Evolutionary conservation across 2,797 vertebrate genomes (phyloP).

Genomic region (Momotus momota): DNA sequence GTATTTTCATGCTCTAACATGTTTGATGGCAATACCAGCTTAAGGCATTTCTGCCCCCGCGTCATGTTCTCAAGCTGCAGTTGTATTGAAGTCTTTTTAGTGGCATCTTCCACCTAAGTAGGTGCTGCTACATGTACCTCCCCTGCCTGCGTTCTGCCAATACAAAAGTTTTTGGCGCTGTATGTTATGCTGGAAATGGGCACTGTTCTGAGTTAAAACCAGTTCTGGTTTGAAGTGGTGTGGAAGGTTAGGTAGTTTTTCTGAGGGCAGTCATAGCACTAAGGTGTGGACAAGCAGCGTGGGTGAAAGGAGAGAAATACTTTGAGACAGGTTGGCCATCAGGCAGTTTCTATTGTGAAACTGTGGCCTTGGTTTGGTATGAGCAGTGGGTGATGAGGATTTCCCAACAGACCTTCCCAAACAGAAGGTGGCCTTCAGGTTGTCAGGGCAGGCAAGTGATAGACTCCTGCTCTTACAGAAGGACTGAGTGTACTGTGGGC

Average conservation of each 20-base stretch:
- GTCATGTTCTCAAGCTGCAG: background rate
- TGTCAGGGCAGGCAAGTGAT: background rate
- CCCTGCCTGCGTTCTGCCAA: background rate
- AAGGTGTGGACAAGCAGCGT: background rate
- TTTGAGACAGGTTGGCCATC: background rate
- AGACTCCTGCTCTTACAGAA: background rate
- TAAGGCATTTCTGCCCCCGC: background rate
- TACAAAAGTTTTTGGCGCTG: background rate
- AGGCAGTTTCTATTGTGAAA: background rate
- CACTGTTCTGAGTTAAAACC: background rate
- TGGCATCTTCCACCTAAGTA: background rate
- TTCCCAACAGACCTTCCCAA: background rate
- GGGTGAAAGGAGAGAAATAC: background rate
- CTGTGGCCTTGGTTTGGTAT: background rate
- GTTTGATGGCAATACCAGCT: background rate
- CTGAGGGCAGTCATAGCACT: accelerated
- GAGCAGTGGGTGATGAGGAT: background rate
- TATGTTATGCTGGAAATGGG: background rate
- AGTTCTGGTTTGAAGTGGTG: background rate
- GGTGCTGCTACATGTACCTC: background rate
- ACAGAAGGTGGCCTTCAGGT: background rate
- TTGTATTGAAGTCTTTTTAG: background rate
- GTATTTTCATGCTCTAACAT: slow-evolving; percentile 31
- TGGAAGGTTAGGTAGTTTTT: background rate
- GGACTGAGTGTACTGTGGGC: background rate